These are phyloP conservation scores for Paraescarpia echinospica DNA, from an alignment of 1,140 invertebrate species.

Conservation along the genomic window DNA sequence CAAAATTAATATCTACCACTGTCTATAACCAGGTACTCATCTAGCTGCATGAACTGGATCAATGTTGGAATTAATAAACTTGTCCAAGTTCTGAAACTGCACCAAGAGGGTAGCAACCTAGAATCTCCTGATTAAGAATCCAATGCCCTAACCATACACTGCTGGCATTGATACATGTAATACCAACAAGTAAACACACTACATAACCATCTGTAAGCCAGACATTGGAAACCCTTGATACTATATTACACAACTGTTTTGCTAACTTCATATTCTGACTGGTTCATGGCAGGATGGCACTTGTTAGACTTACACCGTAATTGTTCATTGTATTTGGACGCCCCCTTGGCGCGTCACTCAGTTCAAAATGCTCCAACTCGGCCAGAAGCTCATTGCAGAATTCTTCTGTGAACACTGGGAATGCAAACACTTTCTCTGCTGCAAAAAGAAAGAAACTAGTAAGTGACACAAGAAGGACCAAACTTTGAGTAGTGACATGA, in stretches of 20 bases:
- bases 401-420: conserved; percentile 56
- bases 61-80: no score
- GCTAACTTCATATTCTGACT: neutral
- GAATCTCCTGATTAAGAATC: no score
- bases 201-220: neutral
- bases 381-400: conserved; percentile 56
- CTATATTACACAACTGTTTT: neutral
- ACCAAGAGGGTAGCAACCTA: no score
- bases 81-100: no score
- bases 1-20: no score
- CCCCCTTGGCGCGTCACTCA: conserved; percentile 55
- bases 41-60: no score
- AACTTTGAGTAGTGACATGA: neutral
- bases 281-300: neutral
- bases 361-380: conserved; percentile 57
- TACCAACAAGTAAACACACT: no score
- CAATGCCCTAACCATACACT: no score
- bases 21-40: no score
- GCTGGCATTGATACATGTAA: no score
- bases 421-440: conserved; percentile 46
- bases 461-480: neutral
- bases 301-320: conserved; percentile 55
- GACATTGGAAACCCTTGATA: neutral
- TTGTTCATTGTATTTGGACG: conserved; percentile 61
- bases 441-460: neutral